A percentile compares a stretch with the other conserved stretches of the same genome.
phyloP scores from a whole-genome alignment of 2,888 invertebrate genomes.

The Leucania comma region DNA sequence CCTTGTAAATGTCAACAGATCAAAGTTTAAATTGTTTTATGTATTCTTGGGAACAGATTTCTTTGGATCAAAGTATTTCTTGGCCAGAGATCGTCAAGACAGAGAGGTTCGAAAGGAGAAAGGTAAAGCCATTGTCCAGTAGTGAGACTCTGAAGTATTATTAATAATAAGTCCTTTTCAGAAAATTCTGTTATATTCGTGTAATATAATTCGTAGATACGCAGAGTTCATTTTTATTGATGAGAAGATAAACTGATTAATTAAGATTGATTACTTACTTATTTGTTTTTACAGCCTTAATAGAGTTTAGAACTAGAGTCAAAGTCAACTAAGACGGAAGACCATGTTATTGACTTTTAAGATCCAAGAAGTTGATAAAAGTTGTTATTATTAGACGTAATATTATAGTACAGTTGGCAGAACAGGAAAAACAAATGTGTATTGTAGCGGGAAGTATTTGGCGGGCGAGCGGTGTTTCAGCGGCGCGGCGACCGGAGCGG shows the following conservation, averaged over 20 bases:
- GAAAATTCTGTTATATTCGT: not conserved
- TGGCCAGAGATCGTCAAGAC: not conserved
- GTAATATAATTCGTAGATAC: too few relatives aligned
- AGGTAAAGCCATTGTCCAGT: not conserved
- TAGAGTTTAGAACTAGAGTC: not conserved
- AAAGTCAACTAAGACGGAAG: conserved; percentile 1
- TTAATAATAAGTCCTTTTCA: not conserved
- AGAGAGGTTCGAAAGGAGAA: not conserved
- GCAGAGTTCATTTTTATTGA: conserved; percentile 9
- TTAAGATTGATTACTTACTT: conserved; percentile 36
- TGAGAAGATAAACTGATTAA: conserved; percentile 23
- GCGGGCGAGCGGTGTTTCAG: conserved; percentile 39
- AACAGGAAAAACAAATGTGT: conserved; percentile 44
- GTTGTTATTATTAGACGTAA: not conserved
- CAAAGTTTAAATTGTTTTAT: conserved; percentile 46
- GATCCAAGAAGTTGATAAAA: conserved; percentile 6
- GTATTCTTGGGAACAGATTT: not conserved
- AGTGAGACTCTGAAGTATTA: not conserved
- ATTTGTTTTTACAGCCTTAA: conserved; percentile 19
- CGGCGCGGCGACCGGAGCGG: conserved; percentile 35
- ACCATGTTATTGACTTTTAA: conserved; percentile 1
- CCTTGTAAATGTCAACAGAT: conserved; percentile 27
- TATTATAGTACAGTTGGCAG: conserved; percentile 13
- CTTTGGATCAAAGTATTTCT: conserved; percentile 8
- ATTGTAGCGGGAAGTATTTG: conserved; percentile 43